Percentiles rank a stretch among this genome's conserved stretches.
Conservation (phyloP, 2,888 invertebrate species). For the Caenorhabditis doughertyi region DNA sequence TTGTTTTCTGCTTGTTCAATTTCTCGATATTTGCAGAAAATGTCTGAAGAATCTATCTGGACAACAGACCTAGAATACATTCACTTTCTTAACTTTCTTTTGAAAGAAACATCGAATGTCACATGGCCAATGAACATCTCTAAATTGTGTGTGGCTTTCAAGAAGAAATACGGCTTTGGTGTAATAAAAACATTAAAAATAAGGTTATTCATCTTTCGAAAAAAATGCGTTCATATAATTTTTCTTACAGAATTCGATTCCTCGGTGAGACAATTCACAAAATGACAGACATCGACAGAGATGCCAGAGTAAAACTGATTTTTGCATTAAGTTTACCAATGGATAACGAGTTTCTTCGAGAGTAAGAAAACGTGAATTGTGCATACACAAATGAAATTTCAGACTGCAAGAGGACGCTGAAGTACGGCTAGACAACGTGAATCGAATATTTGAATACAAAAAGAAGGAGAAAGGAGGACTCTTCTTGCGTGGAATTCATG, state of each 20-base stretch:
- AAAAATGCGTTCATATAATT: background rate
- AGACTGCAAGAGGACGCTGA: background rate
- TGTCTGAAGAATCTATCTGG: too few species aligned
- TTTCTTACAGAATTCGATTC: background rate
- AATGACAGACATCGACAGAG: background rate
- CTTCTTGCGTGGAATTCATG: background rate
- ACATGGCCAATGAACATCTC: too few species aligned
- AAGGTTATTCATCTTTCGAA: too few species aligned
- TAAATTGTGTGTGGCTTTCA: too few species aligned
- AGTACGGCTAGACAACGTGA: background rate
- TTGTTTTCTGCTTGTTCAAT: too few species aligned
- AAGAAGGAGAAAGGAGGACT: background rate
- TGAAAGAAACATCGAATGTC: too few species aligned
- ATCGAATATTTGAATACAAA: background rate
- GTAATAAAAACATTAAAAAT: too few species aligned
- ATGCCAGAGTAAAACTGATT: background rate
- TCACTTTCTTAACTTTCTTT: too few species aligned
- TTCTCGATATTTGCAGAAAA: too few species aligned
- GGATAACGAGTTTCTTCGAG: background rate
- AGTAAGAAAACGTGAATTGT: background rate
- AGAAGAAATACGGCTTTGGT: too few species aligned
- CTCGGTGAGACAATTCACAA: background rate
- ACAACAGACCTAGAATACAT: too few species aligned
- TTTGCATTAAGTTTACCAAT: background rate
- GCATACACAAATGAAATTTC: background rate